Conservation (phyloP, 2,797 vertebrate species). For the Lutjanus campechanus region DNA sequence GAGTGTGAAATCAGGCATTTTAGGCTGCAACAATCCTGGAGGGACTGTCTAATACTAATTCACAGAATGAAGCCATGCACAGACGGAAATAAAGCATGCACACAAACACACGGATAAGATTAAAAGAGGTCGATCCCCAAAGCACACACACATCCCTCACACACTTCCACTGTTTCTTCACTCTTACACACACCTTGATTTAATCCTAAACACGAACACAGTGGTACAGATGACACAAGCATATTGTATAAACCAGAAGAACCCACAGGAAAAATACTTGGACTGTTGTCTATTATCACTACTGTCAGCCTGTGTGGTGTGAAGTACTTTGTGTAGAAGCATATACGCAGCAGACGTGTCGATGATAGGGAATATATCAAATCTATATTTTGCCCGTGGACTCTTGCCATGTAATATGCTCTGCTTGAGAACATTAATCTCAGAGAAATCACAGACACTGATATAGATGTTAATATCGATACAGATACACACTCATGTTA, state of each 20-base stretch:
- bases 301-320: conserved; percentile 56
- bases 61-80: conserved; percentile 67
- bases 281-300: conserved; percentile 57
- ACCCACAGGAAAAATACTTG: conserved; percentile 87
- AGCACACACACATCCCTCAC: conserved; percentile 42
- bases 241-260: conserved; percentile 82
- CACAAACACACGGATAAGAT: conserved; percentile 58
- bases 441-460: conserved; percentile 73
- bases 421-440: conserved; percentile 73
- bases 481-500: conserved; percentile 75
- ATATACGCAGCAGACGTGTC: conserved; percentile 27
- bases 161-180: not conserved
- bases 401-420: conserved; percentile 84
- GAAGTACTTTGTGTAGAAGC: conserved; percentile 40
- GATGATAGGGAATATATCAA: conserved; percentile 51
- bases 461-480: conserved; percentile 66
- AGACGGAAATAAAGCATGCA: conserved; percentile 66
- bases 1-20: too few relatives aligned
- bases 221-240: conserved; percentile 77
- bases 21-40: too few relatives aligned
- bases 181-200: conserved; percentile 49
- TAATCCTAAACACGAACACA: conserved; percentile 73
- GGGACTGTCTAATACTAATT: conserved; percentile 17
- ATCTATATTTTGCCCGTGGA: conserved; percentile 86
- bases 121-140: conserved; percentile 17